Conservation (phyloP, 2,888 invertebrate genomes). For the Acanthosepion lycidas region DNA sequence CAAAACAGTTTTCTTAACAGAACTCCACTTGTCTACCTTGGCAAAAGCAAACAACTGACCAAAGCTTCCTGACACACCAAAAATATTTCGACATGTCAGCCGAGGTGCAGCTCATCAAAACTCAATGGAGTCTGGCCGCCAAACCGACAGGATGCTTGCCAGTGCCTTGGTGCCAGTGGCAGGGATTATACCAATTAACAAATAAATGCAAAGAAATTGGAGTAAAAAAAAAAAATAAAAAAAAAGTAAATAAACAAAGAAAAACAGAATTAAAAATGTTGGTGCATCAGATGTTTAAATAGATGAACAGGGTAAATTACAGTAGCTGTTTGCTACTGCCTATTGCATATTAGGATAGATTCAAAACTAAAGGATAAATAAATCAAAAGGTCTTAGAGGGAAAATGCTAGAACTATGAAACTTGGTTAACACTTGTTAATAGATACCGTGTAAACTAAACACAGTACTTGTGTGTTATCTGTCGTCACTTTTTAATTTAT, state of each 20-base stretch:
- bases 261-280: not conserved
- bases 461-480: too few relatives aligned
- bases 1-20: not conserved
- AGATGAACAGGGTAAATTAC: not conserved
- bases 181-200: not conserved
- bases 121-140: not conserved
- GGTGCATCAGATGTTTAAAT: not conserved
- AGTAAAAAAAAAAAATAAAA: not conserved
- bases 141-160: not conserved
- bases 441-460: too few relatives aligned
- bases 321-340: too few relatives aligned
- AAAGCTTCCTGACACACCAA: not conserved
- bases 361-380: too few relatives aligned
- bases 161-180: too few relatives aligned
- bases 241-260: not conserved
- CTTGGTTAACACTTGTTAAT: too few relatives aligned
- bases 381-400: too few relatives aligned
- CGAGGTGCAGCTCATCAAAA: not conserved
- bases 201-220: not conserved
- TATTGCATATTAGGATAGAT: too few relatives aligned
- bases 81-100: conserved; percentile 10
- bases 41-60: not conserved
- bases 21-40: not conserved
- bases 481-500: too few relatives aligned
- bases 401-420: too few relatives aligned